These are phyloP conservation scores for Catharus fuscescens DNA, from an alignment of 2,113 vertebrate genomes.

Conservation along the genomic window DNA sequence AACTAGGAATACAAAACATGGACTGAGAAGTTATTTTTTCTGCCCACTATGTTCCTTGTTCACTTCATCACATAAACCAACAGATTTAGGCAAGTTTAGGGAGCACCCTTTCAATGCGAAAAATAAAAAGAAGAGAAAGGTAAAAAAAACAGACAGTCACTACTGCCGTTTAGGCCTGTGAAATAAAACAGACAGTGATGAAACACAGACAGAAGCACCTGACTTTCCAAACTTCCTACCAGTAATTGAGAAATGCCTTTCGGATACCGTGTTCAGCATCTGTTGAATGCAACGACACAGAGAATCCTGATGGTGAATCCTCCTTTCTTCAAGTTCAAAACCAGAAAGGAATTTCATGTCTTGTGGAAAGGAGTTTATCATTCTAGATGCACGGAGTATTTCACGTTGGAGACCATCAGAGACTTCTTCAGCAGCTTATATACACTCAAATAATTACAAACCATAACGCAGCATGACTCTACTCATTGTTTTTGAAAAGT, in stretches of 20 bases:
- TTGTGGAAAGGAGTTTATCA: neutral
- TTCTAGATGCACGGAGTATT: neutral
- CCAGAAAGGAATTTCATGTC: neutral
- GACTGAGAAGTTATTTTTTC: neutral
- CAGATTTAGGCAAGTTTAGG: neutral
- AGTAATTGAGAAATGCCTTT: neutral
- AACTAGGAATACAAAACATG: neutral
- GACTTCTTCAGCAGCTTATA: neutral
- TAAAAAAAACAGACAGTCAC: neutral
- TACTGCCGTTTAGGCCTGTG: neutral
- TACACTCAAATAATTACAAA: neutral
- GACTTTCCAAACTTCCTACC: neutral
- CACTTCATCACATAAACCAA: neutral
- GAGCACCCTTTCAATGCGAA: neutral
- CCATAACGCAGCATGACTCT: accelerated
- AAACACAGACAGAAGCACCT: neutral
- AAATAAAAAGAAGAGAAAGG: neutral
- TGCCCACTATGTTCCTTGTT: neutral
- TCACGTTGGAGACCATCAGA: accelerated
- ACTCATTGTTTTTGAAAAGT: neutral
- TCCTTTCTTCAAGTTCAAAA: neutral
- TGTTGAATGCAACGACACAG: neutral
- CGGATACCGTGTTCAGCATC: accelerated
- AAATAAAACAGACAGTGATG: neutral
- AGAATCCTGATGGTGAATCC: neutral